Conservation (phyloP, 2,888 invertebrate species). For the Limnephilus marmoratus region DNA sequence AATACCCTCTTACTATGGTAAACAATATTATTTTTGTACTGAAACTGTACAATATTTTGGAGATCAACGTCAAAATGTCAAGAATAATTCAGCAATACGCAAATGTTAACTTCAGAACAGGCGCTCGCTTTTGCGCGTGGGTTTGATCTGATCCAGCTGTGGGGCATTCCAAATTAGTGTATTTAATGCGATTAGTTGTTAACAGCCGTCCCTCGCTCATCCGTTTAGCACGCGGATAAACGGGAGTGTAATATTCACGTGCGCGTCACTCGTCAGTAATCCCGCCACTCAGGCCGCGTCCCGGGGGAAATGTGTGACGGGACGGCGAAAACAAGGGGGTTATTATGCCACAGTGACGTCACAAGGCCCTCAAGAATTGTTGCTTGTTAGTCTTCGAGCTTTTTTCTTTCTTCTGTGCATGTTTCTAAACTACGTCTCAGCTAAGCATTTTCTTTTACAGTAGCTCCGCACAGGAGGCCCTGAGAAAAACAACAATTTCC, state of each 20-base stretch:
- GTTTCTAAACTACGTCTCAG: background rate
- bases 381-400: background rate
- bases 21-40: too few species aligned
- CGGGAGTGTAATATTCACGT: background rate
- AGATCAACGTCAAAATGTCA: too few species aligned
- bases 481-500: too few species aligned
- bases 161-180: background rate
- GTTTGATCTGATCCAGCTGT: too few species aligned
- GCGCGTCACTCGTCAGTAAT: conserved; percentile 17
- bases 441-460: background rate
- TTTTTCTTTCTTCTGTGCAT: background rate
- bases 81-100: too few species aligned
- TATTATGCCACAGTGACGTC: conserved; percentile 15
- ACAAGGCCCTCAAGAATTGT: background rate
- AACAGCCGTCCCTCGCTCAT: background rate
- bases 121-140: background rate
- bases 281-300: background rate
- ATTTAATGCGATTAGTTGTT: background rate
- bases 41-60: too few species aligned
- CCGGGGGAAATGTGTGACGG: conserved; percentile 30
- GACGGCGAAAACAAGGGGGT: background rate
- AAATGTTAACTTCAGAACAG: background rate
- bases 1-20: too few species aligned
- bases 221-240: background rate
- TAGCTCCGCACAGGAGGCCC: too few species aligned